Base-by-base conservation (phyloP, 2,888 invertebrate species). In the Drosophila greeni region DNA sequence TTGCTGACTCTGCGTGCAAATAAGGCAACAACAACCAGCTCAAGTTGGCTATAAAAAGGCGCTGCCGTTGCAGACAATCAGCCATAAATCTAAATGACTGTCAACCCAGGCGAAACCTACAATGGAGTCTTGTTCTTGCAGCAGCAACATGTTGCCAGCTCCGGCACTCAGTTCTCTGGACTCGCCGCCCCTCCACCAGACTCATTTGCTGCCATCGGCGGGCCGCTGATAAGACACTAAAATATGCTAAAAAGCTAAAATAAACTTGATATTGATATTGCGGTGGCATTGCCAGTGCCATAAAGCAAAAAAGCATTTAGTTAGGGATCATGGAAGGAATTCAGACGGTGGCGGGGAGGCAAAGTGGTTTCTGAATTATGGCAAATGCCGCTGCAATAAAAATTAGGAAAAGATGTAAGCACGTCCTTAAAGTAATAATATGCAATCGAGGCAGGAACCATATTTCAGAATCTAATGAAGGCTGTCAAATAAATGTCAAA, bases 11-110 rank as follows among this genome's bases (percentile, higher is more conserved):
- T 84, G 85, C 78, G 78, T 83, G 84, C 81, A 84, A 84, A 84
- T 83, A 75, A 77, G 78, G 78, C 84, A 82, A 58, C 49, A 74
- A 59, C 45, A 71, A 37, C 39, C 36, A 24, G 37, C 45, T 33
- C 58, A 52, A 55, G 65, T 66, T 65, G 70, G 73, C 77, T 72
- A 74, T 72, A 82, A 79, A 77, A 79, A 77, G 74, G 69, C 72
- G 70, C 70, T 81, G 84, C 64, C 74, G 67, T 62, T 70, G 70
- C 78, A 73, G 85, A 82, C 82, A 82, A 82, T 82, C 82, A 85
- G 80, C 82, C 84, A 82, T 82, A 82, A 82, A 82, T 82, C 82
- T 82, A 82, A 82, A 82, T 82, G 82, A 82, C 85, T 82, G 82
- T 82, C 82, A 85, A 85, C 76, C 83, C 70, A 76, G 52, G 78